Conservation (phyloP, 2,888 invertebrate species). For the Asteroscopus sphinx region DNA sequence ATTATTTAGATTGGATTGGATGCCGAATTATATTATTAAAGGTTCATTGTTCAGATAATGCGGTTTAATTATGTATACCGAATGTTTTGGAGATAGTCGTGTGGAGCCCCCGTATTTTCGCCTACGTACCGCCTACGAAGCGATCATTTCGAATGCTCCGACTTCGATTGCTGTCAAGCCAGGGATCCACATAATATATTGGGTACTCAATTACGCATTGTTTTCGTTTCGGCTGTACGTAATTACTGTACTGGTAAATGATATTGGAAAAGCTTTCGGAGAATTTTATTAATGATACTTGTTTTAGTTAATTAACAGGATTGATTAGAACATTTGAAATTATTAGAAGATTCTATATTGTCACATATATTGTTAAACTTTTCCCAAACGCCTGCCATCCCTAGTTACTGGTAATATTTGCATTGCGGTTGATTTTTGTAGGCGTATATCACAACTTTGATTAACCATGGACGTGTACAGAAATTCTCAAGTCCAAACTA, state of each 20-base stretch:
- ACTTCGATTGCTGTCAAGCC: constrained; percentile 52
- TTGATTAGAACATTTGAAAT: constrained; percentile 15
- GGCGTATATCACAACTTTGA: constrained; percentile 27
- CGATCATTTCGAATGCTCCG: constrained; percentile 37
- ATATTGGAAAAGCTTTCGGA: constrained; percentile 27
- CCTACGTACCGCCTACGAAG: constrained; percentile 73
- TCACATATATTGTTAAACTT: background rate
- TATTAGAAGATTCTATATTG: constrained; percentile 2
- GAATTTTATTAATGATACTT: constrained; percentile 23
- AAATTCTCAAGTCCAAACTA: constrained; percentile 15
- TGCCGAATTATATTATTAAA: constrained; percentile 55
- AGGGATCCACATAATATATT: constrained; percentile 43
- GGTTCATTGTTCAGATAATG: constrained; percentile 72
- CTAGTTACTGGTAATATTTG: constrained; percentile 19
- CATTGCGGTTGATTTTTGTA: constrained; percentile 13
- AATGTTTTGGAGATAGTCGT: constrained; percentile 64
- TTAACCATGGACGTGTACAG: constrained; percentile 31
- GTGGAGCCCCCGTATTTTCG: constrained; percentile 61
- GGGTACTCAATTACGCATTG: constrained; percentile 39
- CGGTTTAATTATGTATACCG: constrained; percentile 65
- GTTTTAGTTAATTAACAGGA: constrained; percentile 14
- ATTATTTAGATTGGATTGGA: constrained; percentile 53
- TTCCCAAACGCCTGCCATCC: constrained; percentile 16
- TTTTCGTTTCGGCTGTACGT: constrained; percentile 19
- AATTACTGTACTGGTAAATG: constrained; percentile 32